Evolutionary conservation across 2,888 invertebrate species (phyloP).

Genomic region (Hemicrepidius hirtus): DNA sequence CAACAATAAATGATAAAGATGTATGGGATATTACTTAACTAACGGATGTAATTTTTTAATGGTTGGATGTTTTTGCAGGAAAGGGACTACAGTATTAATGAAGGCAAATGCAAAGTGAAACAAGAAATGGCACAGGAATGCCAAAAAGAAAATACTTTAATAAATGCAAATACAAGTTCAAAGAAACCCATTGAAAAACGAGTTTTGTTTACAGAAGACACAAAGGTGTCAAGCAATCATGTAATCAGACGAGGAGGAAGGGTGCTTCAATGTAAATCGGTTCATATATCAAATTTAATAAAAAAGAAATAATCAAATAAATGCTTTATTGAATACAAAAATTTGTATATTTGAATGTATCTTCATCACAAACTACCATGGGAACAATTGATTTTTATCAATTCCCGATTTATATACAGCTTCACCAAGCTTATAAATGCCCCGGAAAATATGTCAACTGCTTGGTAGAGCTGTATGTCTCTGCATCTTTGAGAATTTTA

Average conservation of each 20-base stretch:
- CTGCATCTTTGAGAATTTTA: too few relatives aligned
- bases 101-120: neutral
- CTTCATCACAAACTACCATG: too few relatives aligned
- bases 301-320: neutral
- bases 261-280: slow-evolving; percentile 19
- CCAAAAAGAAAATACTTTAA: neutral
- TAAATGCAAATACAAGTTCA: neutral
- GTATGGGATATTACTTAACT: too few relatives aligned
- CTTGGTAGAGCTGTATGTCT: too few relatives aligned
- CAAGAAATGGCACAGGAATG: neutral
- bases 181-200: slow-evolving; percentile 1
- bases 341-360: too few relatives aligned
- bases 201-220: slow-evolving; percentile 21
- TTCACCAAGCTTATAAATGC: too few relatives aligned
- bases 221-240: slow-evolving; percentile 3
- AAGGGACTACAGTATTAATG: neutral
- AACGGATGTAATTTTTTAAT: too few relatives aligned
- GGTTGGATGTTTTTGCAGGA: too few relatives aligned
- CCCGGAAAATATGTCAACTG: too few relatives aligned
- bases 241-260: slow-evolving; percentile 17
- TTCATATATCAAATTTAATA: neutral
- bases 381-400: too few relatives aligned
- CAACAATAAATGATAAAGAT: neutral
- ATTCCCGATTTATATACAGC: too few relatives aligned
- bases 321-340: too few relatives aligned